phyloP scores from a whole-genome alignment of 2,888 invertebrate species.

The Blastobasis lacticolella region DNA sequence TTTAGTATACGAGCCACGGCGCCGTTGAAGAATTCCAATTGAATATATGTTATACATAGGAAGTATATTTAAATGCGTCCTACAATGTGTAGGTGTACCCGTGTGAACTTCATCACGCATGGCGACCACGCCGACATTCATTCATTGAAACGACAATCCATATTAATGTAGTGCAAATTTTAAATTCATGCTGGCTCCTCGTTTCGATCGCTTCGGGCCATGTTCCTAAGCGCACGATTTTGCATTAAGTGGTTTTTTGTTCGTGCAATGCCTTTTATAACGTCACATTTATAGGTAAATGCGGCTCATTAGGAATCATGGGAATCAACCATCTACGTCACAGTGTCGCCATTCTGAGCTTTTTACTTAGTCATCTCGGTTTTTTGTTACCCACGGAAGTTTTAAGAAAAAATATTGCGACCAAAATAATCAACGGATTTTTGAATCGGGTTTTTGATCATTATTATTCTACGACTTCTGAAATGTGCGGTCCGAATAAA shows the following conservation, averaged over 20 bases:
- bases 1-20: slow-evolving; percentile 65
- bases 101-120: slow-evolving; percentile 73
- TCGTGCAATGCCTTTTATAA: slow-evolving; percentile 59
- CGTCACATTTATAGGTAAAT: slow-evolving; percentile 53
- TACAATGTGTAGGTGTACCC: slow-evolving; percentile 67
- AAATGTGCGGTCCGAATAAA: slow-evolving; percentile 1
- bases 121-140: slow-evolving; percentile 68
- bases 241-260: slow-evolving; percentile 67
- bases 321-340: slow-evolving; percentile 46
- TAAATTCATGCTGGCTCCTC: slow-evolving; percentile 67
- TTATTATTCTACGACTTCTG: slow-evolving; percentile 8
- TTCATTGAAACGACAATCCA: slow-evolving; percentile 73
- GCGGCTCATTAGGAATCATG: slow-evolving; percentile 47
- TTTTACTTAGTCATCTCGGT: background rate
- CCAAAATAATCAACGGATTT: background rate
- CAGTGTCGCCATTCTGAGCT: slow-evolving; percentile 19
- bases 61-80: slow-evolving; percentile 71
- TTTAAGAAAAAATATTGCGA: background rate
- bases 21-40: slow-evolving; percentile 65
- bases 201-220: slow-evolving; percentile 57
- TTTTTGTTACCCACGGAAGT: background rate
- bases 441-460: slow-evolving; percentile 7
- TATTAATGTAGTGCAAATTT: slow-evolving; percentile 74
- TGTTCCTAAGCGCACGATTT: slow-evolving; percentile 68
- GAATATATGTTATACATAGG: slow-evolving; percentile 70